Evolutionary conservation across 2,113 vertebrate species (phyloP), one percentile per base, ranked within the genome.

Genomic region (Crocuta crocuta): DNA sequence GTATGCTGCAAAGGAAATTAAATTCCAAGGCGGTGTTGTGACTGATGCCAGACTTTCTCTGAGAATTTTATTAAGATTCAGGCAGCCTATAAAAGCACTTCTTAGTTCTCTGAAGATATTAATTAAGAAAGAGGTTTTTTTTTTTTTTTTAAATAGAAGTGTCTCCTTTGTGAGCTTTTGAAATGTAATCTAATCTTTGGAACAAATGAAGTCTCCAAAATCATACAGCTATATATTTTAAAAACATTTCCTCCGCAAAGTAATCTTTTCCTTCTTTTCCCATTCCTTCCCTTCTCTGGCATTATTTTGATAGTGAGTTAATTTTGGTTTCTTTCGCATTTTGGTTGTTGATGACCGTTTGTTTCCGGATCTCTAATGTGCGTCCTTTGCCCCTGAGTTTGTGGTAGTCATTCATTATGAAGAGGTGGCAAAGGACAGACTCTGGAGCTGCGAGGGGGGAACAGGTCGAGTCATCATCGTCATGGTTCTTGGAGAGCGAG

Each of bases 1-100:
- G 71, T 96, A 9, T 91, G 86, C 50, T 28, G 89, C 89, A 93
- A 95, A 97, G 91, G 63, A 97, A 97, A 92, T 97, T 86, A 91
- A 97, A 95, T 97, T 98, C 93, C 79, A 81, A 55, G 93, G 93
- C 91, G 93, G 89, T 96, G 97, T 97, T 97, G 97, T 98, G 98
- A 98, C 68, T 73, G 96, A 89, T 97, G 97, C 96, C 96, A 96
- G 91, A 93, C 95, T 95, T 97, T 94, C 93, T 94, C 65, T 17
- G 92, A 82, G 93, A 92, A 85, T 93, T 97, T 98, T 96, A 90
- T 97, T 95, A 96, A 95, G 79, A 91, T 97, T 92, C 86, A 93
- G 86, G 94, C 96, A 79, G 80, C 95, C 53, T 94, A 2, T 61
- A 91, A 92, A 97, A 55, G 93, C 95, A 70, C 90, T 96, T 93